A percentile compares a stretch with the other conserved stretches of the same genome.
Conservation (phyloP, 2,797 vertebrate species). For the Cryptoprocta ferox region DNA sequence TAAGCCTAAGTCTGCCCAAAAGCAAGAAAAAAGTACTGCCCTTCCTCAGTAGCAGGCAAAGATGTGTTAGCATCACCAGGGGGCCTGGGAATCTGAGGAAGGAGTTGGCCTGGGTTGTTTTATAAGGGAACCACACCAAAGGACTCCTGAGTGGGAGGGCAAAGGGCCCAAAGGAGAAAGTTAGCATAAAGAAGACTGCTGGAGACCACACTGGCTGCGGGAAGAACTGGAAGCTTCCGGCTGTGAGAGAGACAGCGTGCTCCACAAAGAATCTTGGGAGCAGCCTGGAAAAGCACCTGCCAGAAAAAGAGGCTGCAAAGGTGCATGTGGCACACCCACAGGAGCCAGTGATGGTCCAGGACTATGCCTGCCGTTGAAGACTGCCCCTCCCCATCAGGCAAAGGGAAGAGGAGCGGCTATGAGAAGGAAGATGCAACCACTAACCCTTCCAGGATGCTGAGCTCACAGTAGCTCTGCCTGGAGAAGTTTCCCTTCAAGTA, state of each 20-base stretch:
- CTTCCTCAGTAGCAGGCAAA: background rate
- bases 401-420: background rate
- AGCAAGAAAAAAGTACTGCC: background rate
- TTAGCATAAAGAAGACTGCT: background rate
- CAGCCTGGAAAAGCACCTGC: background rate
- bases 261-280: background rate
- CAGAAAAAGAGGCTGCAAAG: background rate
- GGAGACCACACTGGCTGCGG: background rate
- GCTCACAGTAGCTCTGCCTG: background rate
- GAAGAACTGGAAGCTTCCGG: background rate
- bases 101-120: background rate
- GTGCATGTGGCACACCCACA: accelerated
- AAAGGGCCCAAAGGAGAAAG: background rate
- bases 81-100: background rate
- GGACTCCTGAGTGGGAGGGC: background rate
- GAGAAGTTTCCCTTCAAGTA: background rate
- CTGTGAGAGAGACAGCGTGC: background rate
- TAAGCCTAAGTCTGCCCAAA: background rate
- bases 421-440: background rate
- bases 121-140: background rate
- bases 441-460: background rate
- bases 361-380: background rate
- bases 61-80: background rate
- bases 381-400: accelerated
- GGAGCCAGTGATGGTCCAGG: background rate